phyloP scores from a whole-genome alignment of 2,113 vertebrate genomes.

The Trochalopteron elliotii region DNA sequence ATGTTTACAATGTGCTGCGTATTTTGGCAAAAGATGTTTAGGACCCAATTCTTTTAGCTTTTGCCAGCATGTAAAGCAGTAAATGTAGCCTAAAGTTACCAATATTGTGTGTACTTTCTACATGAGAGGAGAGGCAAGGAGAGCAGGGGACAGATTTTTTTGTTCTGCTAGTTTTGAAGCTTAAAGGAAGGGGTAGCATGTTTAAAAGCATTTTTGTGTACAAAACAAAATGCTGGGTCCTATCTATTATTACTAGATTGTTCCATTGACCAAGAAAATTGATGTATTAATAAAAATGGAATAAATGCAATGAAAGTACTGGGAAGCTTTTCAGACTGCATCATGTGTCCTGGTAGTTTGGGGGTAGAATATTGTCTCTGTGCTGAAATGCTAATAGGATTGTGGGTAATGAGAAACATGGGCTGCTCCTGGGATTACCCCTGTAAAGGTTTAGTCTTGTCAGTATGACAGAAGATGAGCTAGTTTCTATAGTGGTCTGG shows the following conservation, averaged over 20 bases:
- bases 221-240: not conserved
- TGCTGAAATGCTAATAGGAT: not conserved
- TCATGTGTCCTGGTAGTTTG: not conserved
- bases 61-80: slow-evolving; percentile 1
- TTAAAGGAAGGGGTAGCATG: not conserved
- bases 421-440: not conserved
- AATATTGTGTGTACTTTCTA: slow-evolving; percentile 1
- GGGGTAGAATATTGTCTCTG: not conserved
- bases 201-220: not conserved
- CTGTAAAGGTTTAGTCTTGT: not conserved
- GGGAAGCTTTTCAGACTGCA: not conserved
- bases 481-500: not conserved
- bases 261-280: not conserved
- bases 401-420: not conserved
- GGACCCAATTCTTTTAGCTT: slow-evolving; percentile 3
- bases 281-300: not conserved
- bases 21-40: slow-evolving; percentile 50
- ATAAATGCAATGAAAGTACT: not conserved
- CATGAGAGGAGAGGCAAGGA: not conserved
- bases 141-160: not conserved
- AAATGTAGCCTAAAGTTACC: not conserved
- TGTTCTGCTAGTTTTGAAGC: not conserved
- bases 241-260: not conserved
- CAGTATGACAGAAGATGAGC: not conserved
- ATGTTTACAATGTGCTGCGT: not conserved